Percentiles rank a stretch among this genome's conserved stretches.
These are phyloP conservation scores for Sinelater perroti DNA, from an alignment of 2,888 invertebrate species.

Conservation along the genomic window DNA sequence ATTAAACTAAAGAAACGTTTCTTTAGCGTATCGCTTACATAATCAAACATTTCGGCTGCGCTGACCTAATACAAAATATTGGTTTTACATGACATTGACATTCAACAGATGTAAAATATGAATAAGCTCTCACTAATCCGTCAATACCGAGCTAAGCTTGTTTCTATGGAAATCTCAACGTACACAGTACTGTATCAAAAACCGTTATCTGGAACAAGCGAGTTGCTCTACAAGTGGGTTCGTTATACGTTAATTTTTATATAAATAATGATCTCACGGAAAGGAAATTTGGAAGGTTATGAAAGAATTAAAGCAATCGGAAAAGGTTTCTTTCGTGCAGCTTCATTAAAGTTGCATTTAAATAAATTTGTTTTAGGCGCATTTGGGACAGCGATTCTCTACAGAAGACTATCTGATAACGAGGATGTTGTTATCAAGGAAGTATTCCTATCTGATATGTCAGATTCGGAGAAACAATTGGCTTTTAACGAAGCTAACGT, in stretches of 20 bases:
- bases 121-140: too few species aligned
- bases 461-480: slow-evolving; percentile 71
- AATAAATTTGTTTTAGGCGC: slow-evolving; percentile 61
- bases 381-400: slow-evolving; percentile 76
- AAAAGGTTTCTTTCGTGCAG: slow-evolving; percentile 60
- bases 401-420: slow-evolving; percentile 69
- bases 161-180: slow-evolving; percentile 15
- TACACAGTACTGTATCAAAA: slow-evolving; percentile 4
- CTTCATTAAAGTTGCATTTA: not conserved
- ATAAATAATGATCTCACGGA: slow-evolving; percentile 17
- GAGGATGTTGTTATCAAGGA: slow-evolving; percentile 76
- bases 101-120: too few species aligned
- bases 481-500: slow-evolving; percentile 77
- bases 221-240: not conserved
- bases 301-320: slow-evolving; percentile 70
- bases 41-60: too few species aligned
- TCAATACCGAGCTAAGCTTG: slow-evolving; percentile 5
- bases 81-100: too few species aligned
- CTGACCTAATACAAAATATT: too few species aligned
- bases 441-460: slow-evolving; percentile 74
- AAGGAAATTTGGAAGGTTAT: slow-evolving; percentile 56
- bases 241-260: not conserved
- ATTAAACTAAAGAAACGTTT: too few species aligned
- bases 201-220: not conserved
- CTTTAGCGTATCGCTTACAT: too few species aligned